Conservation (phyloP, 2,888 invertebrate genomes). For the Ectemnius cavifrons region DNA sequence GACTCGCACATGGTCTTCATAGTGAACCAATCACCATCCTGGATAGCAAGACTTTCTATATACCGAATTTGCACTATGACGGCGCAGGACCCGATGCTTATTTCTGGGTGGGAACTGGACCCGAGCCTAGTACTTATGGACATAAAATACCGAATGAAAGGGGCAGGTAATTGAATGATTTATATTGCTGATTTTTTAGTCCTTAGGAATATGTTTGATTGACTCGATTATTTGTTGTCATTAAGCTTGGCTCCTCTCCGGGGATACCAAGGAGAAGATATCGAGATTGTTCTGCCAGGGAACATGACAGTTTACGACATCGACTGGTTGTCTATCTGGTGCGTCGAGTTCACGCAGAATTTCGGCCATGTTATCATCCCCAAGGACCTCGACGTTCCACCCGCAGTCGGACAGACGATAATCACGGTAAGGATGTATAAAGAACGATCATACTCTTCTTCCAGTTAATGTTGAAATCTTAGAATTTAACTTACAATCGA, state of each 20-base stretch:
- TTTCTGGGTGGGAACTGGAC: slow-evolving; percentile 96
- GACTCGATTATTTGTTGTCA: not conserved
- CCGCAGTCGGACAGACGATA: slow-evolving; percentile 93
- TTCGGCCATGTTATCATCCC: slow-evolving; percentile 94
- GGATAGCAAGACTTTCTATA: slow-evolving; percentile 94
- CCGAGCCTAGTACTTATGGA: slow-evolving; percentile 89
- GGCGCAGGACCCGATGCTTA: slow-evolving; percentile 95
- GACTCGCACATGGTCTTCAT: slow-evolving; percentile 91
- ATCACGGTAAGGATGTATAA: slow-evolving; percentile 85
- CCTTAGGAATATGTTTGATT: not conserved
- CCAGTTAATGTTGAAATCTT: too few relatives aligned
- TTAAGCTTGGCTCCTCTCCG: slow-evolving; percentile 86
- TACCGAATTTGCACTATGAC: slow-evolving; percentile 95
- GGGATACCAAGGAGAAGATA: slow-evolving; percentile 94
- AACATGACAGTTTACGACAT: slow-evolving; percentile 93
- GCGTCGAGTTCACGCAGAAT: slow-evolving; percentile 92
- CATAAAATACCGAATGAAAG: slow-evolving; percentile 94
- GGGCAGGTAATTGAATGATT: slow-evolving; percentile 81
- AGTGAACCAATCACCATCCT: slow-evolving; percentile 95
- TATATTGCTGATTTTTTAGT: too few relatives aligned
- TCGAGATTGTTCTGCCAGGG: slow-evolving; percentile 92
- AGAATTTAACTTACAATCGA: too few relatives aligned
- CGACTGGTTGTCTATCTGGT: slow-evolving; percentile 95
- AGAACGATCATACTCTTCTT: not conserved
- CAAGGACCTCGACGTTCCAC: slow-evolving; percentile 92